phyloP scores from a whole-genome alignment of 2,888 invertebrate species.

The Electrophaes corylata region DNA sequence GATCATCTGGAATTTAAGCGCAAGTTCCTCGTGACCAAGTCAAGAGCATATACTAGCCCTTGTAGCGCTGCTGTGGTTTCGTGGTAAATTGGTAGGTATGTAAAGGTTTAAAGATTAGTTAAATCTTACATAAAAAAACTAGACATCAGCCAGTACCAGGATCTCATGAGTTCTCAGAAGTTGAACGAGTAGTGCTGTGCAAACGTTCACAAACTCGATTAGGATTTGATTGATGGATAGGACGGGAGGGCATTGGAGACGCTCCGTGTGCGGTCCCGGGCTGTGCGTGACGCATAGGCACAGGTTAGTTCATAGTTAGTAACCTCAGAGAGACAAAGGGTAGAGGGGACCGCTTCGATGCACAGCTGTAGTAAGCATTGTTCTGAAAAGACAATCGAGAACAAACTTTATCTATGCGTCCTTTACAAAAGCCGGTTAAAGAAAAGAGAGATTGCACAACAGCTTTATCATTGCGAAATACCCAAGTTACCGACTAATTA shows the following conservation, averaged over 20 bases:
- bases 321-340: constrained; percentile 18
- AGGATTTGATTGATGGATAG: constrained; percentile 67
- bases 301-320: constrained; percentile 11
- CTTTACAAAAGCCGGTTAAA: not conserved
- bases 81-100: too few species aligned
- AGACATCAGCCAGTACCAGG: constrained; percentile 27
- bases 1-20: too few species aligned
- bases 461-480: not conserved
- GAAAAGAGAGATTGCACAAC: constrained; percentile 3
- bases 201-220: constrained; percentile 70
- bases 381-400: constrained; percentile 7
- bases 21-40: too few species aligned
- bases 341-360: constrained; percentile 37
- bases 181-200: constrained; percentile 44
- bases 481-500: constrained; percentile 11
- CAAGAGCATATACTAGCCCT: too few species aligned
- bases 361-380: constrained; percentile 27
- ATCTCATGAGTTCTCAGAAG: constrained; percentile 36
- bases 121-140: too few species aligned
- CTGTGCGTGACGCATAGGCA: constrained; percentile 46
- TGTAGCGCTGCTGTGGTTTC: too few species aligned
- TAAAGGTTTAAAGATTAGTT: too few species aligned
- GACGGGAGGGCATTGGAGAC: constrained; percentile 35
- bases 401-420: not conserved
- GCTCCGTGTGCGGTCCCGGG: constrained; percentile 48